Percentiles rank a stretch among this genome's conserved stretches.
phyloP scores from a whole-genome alignment of 1,140 invertebrate species.

The Drosophila pseudoobscura region DNA sequence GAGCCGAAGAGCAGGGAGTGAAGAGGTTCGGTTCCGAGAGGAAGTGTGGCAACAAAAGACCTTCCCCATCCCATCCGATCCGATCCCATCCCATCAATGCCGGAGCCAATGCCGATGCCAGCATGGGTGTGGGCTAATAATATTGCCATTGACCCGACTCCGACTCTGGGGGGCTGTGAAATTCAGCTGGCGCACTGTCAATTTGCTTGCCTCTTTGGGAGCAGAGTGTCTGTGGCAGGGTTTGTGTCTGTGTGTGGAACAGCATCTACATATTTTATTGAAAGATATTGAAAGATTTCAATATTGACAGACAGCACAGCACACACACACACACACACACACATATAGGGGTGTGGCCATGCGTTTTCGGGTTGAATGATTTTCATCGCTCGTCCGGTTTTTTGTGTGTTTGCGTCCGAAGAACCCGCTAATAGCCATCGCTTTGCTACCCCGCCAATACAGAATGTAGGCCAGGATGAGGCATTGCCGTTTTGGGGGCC shows the following conservation, averaged over 20 bases:
- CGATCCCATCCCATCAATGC: neutral
- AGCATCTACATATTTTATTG: conserved; percentile 82
- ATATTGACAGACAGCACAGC: conserved; percentile 35
- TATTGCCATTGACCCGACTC: conserved; percentile 73
- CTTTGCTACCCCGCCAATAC: neutral
- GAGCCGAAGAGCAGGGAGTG: no score
- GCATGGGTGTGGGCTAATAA: conserved; percentile 56
- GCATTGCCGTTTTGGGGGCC: no score
- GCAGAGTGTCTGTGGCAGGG: no score
- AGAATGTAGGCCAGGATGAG: neutral
- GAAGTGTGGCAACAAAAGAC: no score
- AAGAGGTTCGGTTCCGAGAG: no score
- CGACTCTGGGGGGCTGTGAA: conserved; percentile 57
- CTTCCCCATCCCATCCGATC: neutral
- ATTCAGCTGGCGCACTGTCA: conserved; percentile 74
- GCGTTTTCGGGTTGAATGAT: neutral
- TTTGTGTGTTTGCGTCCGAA: neutral
- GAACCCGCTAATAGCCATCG: conserved; percentile 25
- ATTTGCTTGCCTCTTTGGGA: conserved; percentile 48
- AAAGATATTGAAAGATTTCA: conserved; percentile 82
- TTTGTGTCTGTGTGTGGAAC: conserved; percentile 14
- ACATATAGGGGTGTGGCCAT: conserved; percentile 3
- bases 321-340: conserved; percentile 5
- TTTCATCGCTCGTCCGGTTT: neutral
- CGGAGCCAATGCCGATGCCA: neutral